A percentile compares a stretch with the other conserved stretches of the same genome.
Evolutionary conservation across 2,888 invertebrate species (phyloP).

Genomic region (Drosophila lacicola): DNA sequence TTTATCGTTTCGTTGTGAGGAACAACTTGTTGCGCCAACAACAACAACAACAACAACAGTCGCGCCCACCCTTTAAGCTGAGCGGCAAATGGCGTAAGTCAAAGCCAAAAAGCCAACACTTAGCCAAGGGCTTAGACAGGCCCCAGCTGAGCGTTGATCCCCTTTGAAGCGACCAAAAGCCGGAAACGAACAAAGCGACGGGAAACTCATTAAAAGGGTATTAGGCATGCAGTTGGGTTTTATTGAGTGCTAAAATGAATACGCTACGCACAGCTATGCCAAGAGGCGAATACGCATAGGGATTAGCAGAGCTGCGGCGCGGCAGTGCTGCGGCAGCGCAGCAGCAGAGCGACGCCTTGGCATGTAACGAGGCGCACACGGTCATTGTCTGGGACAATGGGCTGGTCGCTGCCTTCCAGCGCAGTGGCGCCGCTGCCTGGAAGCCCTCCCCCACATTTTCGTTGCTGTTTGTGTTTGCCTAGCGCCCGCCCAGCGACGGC

Average conservation of each 20-base stretch:
- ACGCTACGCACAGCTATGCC: conserved; percentile 49
- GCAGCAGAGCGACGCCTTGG: conserved; percentile 32
- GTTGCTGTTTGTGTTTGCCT: conserved; percentile 1
- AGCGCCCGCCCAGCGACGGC: conserved; percentile 49
- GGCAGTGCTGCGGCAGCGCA: neutral
- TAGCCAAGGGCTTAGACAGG: conserved; percentile 26
- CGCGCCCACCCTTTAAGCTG: conserved; percentile 5
- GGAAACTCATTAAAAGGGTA: conserved; percentile 72
- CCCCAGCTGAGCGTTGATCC: conserved; percentile 32
- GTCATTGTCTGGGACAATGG: conserved; percentile 64
- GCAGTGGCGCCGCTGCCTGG: conserved; percentile 55
- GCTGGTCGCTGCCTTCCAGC: conserved; percentile 53
- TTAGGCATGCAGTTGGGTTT: conserved; percentile 69
- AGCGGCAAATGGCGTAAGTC: conserved; percentile 18
- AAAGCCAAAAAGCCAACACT: conserved; percentile 50
- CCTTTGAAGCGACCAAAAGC: conserved; percentile 37
- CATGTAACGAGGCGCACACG: conserved; percentile 42
- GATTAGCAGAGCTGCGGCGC: conserved; percentile 25
- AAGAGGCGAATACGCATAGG: conserved; percentile 20
- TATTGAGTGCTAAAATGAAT: conserved; percentile 65
- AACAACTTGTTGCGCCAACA: conserved; percentile 43
- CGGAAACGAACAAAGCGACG: conserved; percentile 34
- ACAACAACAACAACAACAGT: conserved; percentile 1
- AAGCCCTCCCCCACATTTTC: conserved; percentile 25
- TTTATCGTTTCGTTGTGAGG: neutral